These are phyloP conservation scores for Melolontha melolontha DNA, from an alignment of 2,888 invertebrate species.

Conservation along the genomic window DNA sequence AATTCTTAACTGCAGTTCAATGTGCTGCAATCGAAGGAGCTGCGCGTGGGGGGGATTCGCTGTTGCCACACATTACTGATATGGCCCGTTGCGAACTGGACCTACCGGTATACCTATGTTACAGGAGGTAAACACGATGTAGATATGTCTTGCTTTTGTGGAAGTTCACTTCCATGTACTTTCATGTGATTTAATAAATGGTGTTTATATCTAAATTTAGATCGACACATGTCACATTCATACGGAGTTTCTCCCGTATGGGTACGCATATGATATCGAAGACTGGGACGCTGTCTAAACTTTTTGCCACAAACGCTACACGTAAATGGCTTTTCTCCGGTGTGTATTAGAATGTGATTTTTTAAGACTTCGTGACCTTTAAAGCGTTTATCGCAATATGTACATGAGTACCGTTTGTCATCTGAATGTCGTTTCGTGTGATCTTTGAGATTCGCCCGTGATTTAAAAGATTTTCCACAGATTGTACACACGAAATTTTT, in stretches of 20 bases:
- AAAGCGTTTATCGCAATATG: conserved; percentile 5
- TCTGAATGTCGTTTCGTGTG: conserved; percentile 20
- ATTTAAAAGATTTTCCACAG: conserved; percentile 13
- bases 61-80: no score
- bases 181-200: conserved; percentile 16
- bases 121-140: no score
- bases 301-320: conserved; percentile 19
- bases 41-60: no score
- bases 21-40: no score
- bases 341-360: conserved; percentile 15
- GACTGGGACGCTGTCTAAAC: background rate
- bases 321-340: conserved; percentile 9
- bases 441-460: background rate
- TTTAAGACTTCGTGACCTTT: background rate
- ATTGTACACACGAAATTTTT: conserved; percentile 15
- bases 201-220: conserved; percentile 11
- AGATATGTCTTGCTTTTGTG: no score
- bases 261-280: conserved; percentile 9
- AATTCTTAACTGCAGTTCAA: no score
- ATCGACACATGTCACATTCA: background rate
- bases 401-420: background rate
- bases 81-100: no score
- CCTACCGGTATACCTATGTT: no score
- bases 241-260: conserved; percentile 23
- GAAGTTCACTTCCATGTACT: no score